phyloP scores from a whole-genome alignment of 2,797 vertebrate genomes.

The Scleropages formosus region DNA sequence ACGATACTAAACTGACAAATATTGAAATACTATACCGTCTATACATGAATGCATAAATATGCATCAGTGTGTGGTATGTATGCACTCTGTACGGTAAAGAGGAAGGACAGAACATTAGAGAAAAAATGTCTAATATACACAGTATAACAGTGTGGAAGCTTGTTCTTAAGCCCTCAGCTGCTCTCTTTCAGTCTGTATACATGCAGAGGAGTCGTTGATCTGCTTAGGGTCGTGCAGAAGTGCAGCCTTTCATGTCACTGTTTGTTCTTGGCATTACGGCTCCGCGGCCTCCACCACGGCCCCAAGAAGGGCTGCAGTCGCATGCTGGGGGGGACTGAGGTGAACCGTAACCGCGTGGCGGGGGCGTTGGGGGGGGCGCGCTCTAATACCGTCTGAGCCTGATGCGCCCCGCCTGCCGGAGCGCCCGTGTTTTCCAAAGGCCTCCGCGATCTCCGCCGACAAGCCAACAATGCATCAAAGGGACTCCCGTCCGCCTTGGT shows the following conservation, averaged over 20 bases:
- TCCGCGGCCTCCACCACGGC: too few species aligned
- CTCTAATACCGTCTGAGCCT: conserved; percentile 38
- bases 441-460: conserved; percentile 35
- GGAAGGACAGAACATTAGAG: too few species aligned
- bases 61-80: too few species aligned
- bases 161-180: background rate
- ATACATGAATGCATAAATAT: too few species aligned
- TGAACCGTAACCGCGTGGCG: conserved; percentile 2
- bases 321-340: conserved; percentile 1
- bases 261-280: background rate
- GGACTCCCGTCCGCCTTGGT: conserved; percentile 26
- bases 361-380: conserved; percentile 18
- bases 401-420: conserved; percentile 11
- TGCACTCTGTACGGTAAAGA: too few species aligned
- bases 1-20: too few species aligned
- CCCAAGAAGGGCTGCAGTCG: background rate
- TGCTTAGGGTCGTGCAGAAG: background rate
- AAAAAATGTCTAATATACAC: too few species aligned
- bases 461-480: conserved; percentile 47
- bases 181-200: background rate
- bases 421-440: conserved; percentile 28
- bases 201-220: background rate
- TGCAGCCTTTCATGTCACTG: conserved; percentile 25
- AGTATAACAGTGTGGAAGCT: too few species aligned
- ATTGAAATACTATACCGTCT: too few species aligned